Conservation (phyloP, 1,140 invertebrate genomes). For the Neuroterus valhalla region DNA sequence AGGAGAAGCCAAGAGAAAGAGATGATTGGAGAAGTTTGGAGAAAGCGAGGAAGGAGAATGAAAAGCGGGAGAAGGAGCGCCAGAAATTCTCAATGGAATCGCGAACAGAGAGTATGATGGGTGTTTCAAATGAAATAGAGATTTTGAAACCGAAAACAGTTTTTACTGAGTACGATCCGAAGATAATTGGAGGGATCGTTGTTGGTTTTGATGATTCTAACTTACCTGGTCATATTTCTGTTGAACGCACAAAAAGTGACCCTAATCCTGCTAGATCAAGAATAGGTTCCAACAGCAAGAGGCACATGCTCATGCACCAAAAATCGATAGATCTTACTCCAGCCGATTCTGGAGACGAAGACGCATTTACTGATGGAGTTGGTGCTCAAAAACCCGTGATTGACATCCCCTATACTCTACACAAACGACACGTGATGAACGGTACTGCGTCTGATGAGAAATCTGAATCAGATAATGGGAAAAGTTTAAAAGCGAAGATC, state of each 20-base stretch:
- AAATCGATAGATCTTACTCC: conserved; percentile 90
- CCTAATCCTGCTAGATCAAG: conserved; percentile 84
- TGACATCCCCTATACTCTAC: conserved; percentile 88
- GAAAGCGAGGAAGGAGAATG: conserved; percentile 67
- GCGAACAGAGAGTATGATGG: conserved; percentile 60
- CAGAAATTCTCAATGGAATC: conserved; percentile 65
- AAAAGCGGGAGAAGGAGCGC: conserved; percentile 65
- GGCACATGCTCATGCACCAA: conserved; percentile 88
- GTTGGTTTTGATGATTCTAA: conserved; percentile 70
- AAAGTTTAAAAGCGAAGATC: conserved; percentile 54
- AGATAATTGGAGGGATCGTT: conserved; percentile 71
- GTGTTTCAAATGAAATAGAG: conserved; percentile 57
- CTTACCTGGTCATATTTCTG: conserved; percentile 78
- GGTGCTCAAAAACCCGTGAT: conserved; percentile 75
- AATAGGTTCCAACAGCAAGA: conserved; percentile 81
- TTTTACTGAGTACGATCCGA: conserved; percentile 74
- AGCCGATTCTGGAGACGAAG: conserved; percentile 87
- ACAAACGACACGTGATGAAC: conserved; percentile 89
- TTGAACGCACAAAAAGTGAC: conserved; percentile 89
- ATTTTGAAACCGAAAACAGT: conserved; percentile 59
- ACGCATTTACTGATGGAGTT: conserved; percentile 78
- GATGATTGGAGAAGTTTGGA: conserved; percentile 71
- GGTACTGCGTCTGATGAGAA: conserved; percentile 81
- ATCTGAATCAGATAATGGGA: conserved; percentile 68
- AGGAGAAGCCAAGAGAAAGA: conserved; percentile 66